Evolutionary conservation across 2,797 vertebrate genomes (phyloP).

Genomic region (Loris lydekkerianus): DNA sequence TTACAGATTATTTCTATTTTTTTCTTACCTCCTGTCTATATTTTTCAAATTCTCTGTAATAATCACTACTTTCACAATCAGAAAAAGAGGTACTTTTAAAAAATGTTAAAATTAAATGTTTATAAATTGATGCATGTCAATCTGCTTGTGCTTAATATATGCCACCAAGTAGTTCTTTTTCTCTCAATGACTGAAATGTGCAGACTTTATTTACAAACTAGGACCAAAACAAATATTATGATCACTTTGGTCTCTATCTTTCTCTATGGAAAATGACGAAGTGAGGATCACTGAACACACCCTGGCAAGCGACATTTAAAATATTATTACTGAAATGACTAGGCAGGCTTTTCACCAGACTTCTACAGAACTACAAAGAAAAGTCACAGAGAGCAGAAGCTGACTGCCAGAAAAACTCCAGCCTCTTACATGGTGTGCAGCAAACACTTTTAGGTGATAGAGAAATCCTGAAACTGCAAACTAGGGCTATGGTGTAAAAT

Average conservation of each 20-base stretch:
- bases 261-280: slow-evolving; percentile 46
- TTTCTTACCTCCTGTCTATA: slow-evolving; percentile 26
- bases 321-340: slow-evolving; percentile 66
- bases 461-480: slow-evolving; percentile 53
- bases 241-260: background rate
- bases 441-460: slow-evolving; percentile 28
- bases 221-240: background rate
- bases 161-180: slow-evolving; percentile 17
- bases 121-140: background rate
- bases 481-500: background rate
- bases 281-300: background rate
- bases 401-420: slow-evolving; percentile 52
- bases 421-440: background rate
- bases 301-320: background rate
- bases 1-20: slow-evolving; percentile 18
- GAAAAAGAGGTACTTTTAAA: background rate
- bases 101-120: background rate
- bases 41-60: slow-evolving; percentile 58
- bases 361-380: slow-evolving; percentile 53
- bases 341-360: slow-evolving; percentile 51
- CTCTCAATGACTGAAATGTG: background rate
- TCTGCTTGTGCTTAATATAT: slow-evolving; percentile 42
- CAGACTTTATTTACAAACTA: slow-evolving; percentile 39
- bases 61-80: background rate
- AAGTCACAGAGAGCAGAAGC: slow-evolving; percentile 63